phyloP scores from a whole-genome alignment of 2,113 vertebrate species.

The Muntiacus reevesi region DNA sequence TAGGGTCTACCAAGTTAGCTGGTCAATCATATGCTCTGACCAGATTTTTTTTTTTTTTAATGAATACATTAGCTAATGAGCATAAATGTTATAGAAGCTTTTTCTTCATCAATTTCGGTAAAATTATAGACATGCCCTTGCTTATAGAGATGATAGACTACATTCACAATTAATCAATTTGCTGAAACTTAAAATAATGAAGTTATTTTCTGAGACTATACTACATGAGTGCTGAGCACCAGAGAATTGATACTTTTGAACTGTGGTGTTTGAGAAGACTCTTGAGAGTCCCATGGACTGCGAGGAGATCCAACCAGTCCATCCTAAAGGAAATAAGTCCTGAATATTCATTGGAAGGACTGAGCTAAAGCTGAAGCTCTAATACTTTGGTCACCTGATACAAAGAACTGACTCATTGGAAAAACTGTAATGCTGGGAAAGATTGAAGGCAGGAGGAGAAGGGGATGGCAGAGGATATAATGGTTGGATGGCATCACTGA shows the following conservation, averaged over 20 bases:
- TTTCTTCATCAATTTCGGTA: neutral
- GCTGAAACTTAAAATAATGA: neutral
- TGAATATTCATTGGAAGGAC: neutral
- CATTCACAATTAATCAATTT: neutral
- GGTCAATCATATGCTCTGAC: neutral
- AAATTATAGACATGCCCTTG: neutral
- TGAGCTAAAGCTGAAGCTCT: neutral
- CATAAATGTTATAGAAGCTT: neutral
- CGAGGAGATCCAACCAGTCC: neutral
- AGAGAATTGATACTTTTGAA: neutral
- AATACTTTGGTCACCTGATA: neutral
- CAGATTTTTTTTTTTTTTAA: neutral
- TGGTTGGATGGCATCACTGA: neutral
- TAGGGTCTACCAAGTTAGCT: neutral
- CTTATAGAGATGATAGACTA: neutral
- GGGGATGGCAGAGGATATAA: neutral
- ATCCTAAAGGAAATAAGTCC: neutral
- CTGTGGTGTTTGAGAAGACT: neutral
- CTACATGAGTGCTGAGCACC: neutral
- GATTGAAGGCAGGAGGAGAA: neutral
- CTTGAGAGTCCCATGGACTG: neutral
- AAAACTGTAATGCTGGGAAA: neutral
- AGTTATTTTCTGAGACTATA: neutral
- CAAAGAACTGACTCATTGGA: neutral
- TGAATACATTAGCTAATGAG: neutral